These are phyloP conservation scores for Cancer borealis DNA, from an alignment of 2,888 invertebrate species.

Conservation along the genomic window DNA sequence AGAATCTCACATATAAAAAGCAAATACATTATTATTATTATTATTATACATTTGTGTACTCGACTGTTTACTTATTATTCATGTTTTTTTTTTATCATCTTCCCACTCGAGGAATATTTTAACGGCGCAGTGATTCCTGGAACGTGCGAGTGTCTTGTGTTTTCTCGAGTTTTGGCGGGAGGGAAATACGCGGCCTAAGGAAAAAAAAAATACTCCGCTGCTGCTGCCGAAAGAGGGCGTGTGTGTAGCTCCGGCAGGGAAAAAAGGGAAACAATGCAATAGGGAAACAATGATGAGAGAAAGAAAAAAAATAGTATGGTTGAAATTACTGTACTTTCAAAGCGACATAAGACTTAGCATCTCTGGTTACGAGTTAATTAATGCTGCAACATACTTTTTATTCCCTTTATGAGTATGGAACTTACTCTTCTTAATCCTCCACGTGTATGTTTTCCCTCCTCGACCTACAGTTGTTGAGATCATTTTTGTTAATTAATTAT, in stretches of 20 bases:
- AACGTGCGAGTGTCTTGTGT: slow-evolving; percentile 5
- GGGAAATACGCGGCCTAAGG: neutral
- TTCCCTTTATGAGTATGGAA: neutral
- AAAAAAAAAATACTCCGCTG: too few relatives aligned
- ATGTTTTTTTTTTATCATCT: neutral
- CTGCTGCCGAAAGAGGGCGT: neutral
- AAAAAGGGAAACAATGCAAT: neutral
- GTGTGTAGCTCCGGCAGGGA: neutral
- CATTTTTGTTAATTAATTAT: too few relatives aligned
- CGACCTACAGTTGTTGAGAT: too few relatives aligned
- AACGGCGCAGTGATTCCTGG: neutral
- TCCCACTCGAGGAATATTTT: neutral
- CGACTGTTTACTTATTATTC: neutral
- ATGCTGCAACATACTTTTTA: neutral
- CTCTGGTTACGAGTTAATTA: neutral
- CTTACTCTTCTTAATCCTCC: neutral
- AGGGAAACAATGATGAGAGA: neutral
- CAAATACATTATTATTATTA: neutral
- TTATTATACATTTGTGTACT: neutral
- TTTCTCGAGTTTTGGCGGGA: neutral
- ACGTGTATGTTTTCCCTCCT: neutral
- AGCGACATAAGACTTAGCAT: neutral
- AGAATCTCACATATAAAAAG: neutral
- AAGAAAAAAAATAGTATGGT: neutral
- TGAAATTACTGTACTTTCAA: neutral